Percentiles rank a stretch among this genome's conserved stretches.
Evolutionary conservation across 2,113 vertebrate genomes (phyloP).

Genomic region (Rhabdornis inornatus): DNA sequence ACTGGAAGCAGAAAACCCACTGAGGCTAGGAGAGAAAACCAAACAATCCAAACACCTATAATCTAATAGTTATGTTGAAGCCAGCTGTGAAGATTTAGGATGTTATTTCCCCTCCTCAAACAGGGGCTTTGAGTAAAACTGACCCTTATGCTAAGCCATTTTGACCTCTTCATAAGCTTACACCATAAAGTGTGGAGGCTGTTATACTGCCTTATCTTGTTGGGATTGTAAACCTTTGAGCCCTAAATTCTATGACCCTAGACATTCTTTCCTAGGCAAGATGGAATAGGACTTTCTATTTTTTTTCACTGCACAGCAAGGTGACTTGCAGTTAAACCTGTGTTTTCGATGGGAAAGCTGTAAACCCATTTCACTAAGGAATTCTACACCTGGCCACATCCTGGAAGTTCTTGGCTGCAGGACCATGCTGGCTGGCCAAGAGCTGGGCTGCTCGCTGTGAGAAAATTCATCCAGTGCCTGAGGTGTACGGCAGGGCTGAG

Average conservation of each 20-base stretch:
- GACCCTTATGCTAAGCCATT: not conserved
- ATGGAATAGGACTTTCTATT: not conserved
- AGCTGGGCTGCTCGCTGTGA: rapidly evolving
- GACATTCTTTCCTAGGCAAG: not conserved
- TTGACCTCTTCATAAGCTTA: conserved; percentile 36
- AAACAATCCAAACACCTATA: not conserved
- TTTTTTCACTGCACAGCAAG: not conserved
- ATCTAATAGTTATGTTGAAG: not conserved
- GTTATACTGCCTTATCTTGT: conserved; percentile 35
- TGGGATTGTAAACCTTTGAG: conserved; percentile 39
- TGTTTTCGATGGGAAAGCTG: not conserved
- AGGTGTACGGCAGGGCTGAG: not conserved
- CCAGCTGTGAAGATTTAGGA: not conserved
- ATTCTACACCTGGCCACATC: not conserved
- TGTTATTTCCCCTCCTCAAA: not conserved
- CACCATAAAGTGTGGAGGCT: conserved; percentile 17
- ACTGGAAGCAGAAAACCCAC: not conserved
- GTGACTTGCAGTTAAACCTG: not conserved
- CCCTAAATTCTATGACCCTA: conserved; percentile 8
- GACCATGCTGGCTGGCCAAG: not conserved
- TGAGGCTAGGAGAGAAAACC: not conserved
- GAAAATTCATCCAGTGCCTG: not conserved
- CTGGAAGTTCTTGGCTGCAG: not conserved
- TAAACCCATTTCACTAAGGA: not conserved
- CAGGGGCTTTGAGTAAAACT: not conserved